These are phyloP conservation scores for Eremobia ochroleuca DNA, from an alignment of 2,888 invertebrate species.

Conservation along the genomic window DNA sequence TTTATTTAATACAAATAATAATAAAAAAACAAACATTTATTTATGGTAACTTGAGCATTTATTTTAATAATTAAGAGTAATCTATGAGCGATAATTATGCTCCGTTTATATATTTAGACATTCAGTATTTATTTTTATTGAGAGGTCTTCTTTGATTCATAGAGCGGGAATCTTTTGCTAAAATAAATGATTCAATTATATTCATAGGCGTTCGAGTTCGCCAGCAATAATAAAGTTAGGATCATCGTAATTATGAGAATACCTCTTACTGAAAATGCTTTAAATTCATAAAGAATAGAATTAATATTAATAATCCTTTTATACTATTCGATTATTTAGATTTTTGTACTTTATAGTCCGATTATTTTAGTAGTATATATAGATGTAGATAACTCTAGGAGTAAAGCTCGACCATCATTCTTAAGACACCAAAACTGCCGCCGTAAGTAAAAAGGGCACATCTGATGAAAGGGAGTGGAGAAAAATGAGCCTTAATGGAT, in stretches of 20 bases:
- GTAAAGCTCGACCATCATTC: conserved; percentile 70
- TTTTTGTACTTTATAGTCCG: conserved; percentile 65
- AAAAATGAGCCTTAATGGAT: too few relatives aligned
- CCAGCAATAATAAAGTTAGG: conserved; percentile 60
- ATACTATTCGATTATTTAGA: conserved; percentile 62
- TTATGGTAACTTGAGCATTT: conserved; percentile 67
- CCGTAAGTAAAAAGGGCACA: too few relatives aligned
- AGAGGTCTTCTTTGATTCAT: conserved; percentile 61
- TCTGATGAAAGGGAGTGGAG: too few relatives aligned
- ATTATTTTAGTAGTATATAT: conserved; percentile 60
- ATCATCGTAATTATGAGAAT: conserved; percentile 64
- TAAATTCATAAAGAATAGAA: conserved; percentile 68
- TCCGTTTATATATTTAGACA: conserved; percentile 44
- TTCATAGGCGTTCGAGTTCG: conserved; percentile 43
- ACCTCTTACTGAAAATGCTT: conserved; percentile 74
- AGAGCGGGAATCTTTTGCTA: conserved; percentile 37
- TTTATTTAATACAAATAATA: conserved; percentile 46
- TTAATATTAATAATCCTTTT: conserved; percentile 67
- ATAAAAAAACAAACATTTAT: conserved; percentile 25
- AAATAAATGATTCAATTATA: conserved; percentile 35
- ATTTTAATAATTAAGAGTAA: conserved; percentile 65
- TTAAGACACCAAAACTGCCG: conserved; percentile 86
- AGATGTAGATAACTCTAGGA: conserved; percentile 66
- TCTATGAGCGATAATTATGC: conserved; percentile 39
- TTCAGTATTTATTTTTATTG: conserved; percentile 67